phyloP scores from a whole-genome alignment of 2,888 invertebrate species.

The Girardia tigrina region DNA sequence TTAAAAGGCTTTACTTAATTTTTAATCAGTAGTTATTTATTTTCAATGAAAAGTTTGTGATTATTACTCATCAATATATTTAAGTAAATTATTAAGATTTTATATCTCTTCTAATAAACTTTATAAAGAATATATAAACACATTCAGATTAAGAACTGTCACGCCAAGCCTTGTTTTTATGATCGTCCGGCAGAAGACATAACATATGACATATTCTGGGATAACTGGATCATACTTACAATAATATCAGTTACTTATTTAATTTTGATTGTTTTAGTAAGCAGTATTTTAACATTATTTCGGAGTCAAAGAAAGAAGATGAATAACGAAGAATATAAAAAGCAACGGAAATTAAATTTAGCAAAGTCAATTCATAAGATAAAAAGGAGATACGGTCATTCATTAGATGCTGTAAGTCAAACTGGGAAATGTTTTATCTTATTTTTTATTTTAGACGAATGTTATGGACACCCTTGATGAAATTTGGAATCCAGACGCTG shows the following conservation, averaged over 20 bases:
- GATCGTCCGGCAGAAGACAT: background rate
- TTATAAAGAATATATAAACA: too few relatives aligned
- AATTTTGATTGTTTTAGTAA: background rate
- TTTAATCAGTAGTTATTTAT: too few relatives aligned
- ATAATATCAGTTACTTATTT: background rate
- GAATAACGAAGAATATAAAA: background rate
- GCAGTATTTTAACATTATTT: conserved; percentile 13
- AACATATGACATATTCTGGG: background rate
- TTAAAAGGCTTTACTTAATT: too few relatives aligned
- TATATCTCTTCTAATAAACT: too few relatives aligned
- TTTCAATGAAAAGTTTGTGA: too few relatives aligned
- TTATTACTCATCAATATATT: too few relatives aligned
- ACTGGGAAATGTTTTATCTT: background rate
- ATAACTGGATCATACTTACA: background rate
- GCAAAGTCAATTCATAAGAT: background rate
- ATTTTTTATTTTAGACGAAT: background rate
- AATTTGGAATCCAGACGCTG: conserved; percentile 1
- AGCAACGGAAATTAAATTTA: background rate
- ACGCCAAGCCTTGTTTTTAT: background rate
- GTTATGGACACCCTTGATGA: background rate
- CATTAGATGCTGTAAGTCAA: background rate
- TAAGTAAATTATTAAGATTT: too few relatives aligned
- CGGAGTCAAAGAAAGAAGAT: background rate
- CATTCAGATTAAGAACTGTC: background rate
- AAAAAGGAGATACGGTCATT: background rate